A percentile compares a stretch with the other conserved stretches of the same genome.
Conservation (phyloP, 2,888 invertebrate genomes). For the Caenorhabditis auriculariae region DNA sequence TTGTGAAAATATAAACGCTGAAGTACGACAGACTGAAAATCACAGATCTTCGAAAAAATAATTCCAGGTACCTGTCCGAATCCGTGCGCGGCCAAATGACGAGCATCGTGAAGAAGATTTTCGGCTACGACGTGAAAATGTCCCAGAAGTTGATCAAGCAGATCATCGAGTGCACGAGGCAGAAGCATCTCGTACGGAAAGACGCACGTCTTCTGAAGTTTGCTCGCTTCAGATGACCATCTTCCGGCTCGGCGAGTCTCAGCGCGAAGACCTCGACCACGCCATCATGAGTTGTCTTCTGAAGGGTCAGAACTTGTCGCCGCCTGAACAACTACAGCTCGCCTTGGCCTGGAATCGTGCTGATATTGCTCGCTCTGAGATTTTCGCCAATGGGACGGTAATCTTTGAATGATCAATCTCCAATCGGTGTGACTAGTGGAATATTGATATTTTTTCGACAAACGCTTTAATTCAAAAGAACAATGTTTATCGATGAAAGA, state of each 20-base stretch:
- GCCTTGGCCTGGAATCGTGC: slow-evolving; percentile 97
- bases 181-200: slow-evolving; percentile 80
- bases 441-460: too few relatives aligned
- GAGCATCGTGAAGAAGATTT: slow-evolving; percentile 86
- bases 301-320: slow-evolving; percentile 67
- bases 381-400: slow-evolving; percentile 38
- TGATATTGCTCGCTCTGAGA: slow-evolving; percentile 89
- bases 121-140: slow-evolving; percentile 83
- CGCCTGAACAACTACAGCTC: slow-evolving; percentile 77
- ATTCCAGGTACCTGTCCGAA: slow-evolving; percentile 74
- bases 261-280: slow-evolving; percentile 92
- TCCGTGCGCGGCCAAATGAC: slow-evolving; percentile 87
- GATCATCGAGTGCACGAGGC: slow-evolving; percentile 85
- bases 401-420: too few relatives aligned
- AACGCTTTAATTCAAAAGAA: too few relatives aligned
- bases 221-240: slow-evolving; percentile 78
- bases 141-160: slow-evolving; percentile 87
- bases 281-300: slow-evolving; percentile 93
- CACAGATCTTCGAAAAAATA: too few relatives aligned
- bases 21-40: too few relatives aligned
- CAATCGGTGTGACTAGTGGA: too few relatives aligned
- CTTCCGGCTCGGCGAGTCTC: slow-evolving; percentile 82
- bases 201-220: not conserved
- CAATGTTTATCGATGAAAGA: too few relatives aligned
- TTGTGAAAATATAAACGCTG: not conserved